Conservation (phyloP, 35 echinoderm and acorn worm genomes). For the Stichopus chloronotus region DNA sequence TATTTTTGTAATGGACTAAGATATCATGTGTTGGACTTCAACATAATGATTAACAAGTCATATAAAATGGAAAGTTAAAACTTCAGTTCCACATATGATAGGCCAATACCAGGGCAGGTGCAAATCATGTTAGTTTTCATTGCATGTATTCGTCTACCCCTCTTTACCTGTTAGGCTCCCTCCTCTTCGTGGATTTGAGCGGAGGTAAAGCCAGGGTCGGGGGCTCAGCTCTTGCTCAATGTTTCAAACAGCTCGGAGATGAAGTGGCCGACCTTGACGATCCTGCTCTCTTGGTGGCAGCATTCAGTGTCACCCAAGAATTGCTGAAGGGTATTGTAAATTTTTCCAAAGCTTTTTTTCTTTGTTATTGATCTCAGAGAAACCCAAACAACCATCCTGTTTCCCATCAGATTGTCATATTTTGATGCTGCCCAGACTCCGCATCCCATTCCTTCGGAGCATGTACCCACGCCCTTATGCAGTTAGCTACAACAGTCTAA, state of each 20-base stretch:
- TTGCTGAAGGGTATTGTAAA: constrained; percentile 67
- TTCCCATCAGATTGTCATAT: neutral
- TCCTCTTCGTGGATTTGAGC: constrained; percentile 85
- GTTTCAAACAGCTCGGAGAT: constrained; percentile 92
- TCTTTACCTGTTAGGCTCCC: constrained; percentile 52
- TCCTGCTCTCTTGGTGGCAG: constrained; percentile 64
- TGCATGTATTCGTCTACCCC: neutral
- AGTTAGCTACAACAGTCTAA: too few species aligned
- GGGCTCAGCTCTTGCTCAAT: constrained; percentile 90
- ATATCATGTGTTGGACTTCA: too few species aligned
- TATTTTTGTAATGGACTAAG: too few species aligned
- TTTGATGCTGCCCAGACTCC: too few species aligned
- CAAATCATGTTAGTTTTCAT: too few species aligned
- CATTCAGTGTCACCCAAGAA: constrained; percentile 84
- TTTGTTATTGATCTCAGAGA: neutral
- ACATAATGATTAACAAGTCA: too few species aligned
- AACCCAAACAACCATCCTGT: neutral
- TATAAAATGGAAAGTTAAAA: too few species aligned
- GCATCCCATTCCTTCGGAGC: too few species aligned
- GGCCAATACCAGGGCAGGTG: too few species aligned
- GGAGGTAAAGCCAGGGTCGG: constrained; percentile 72
- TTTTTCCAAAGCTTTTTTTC: neutral
- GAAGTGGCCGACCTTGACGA: constrained; percentile 80
- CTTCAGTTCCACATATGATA: too few species aligned
- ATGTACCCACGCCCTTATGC: too few species aligned